Base-by-base conservation (phyloP, 2,888 invertebrate species). In the Chymomyza caudatula region DNA sequence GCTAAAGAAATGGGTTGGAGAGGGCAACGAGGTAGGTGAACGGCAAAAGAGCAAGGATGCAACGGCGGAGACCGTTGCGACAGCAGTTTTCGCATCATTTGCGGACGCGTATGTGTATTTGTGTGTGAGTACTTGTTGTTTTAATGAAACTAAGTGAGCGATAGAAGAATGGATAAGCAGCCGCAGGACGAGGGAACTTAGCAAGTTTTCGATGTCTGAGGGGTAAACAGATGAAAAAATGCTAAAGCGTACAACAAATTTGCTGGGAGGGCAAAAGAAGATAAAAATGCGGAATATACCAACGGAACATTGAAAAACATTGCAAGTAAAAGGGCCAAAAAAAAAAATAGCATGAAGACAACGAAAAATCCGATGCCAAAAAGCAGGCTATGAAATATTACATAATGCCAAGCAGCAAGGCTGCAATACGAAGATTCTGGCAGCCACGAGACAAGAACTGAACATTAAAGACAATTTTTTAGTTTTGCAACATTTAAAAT, bases 81-180 rank as follows among this genome's bases (percentile, higher is more conserved):
- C 67, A 74, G 64, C 66, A 71, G 63, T 6, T 29, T 55, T 57
- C 54, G 73, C 73, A 65, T 84, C 82, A 78, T 78, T 78, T 78
- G 81, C 54, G 60, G 65, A 69, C 60, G 67, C 67, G 71, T 65
- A 20, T 60, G 60, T 55, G 61, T 29, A 51, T 22, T 19, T 51
- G 15, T 49, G 3, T 2, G 8, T 29, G 22, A 19, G 29, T 37
- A 37, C 11, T 37, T 53, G 25, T 65, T 65, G 42, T 54, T 23
- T 64, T 77, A 78, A 85, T 78, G 85, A 85, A 85, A 77, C 78
- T 83, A 82, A 85, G 80, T 82, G 77, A 78, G 85, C 65, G 57
- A 44, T 15, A 47, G 47, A 17, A 19, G n/a, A 17, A 51, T 3
- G 29, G 29, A 37, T 37, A 23, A 25, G 53, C 29, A 20, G 23